Percentiles rank a stretch among this genome's conserved stretches.
Conservation (phyloP, 2,113 vertebrate genomes). For the Hemiscyllium ocellatum region DNA sequence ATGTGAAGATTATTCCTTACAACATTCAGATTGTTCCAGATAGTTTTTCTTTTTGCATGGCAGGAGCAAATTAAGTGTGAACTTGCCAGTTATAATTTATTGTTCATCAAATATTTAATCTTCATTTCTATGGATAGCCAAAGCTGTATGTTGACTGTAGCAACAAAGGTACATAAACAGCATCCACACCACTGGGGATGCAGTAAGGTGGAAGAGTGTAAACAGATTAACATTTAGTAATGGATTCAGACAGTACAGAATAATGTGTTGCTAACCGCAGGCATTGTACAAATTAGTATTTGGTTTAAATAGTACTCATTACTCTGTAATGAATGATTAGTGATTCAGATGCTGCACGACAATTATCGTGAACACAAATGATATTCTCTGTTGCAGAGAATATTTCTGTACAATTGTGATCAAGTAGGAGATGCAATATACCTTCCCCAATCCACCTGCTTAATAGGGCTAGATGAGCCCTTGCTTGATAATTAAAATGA, state of each 20-base stretch:
- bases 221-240: not conserved
- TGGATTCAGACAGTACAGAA: not conserved
- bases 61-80: not conserved
- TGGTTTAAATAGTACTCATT: not conserved
- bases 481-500: not conserved
- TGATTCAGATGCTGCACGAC: not conserved
- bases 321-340: constrained; percentile 19
- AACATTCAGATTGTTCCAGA: not conserved
- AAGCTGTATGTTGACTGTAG: not conserved
- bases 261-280: not conserved
- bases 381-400: not conserved
- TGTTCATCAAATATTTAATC: not conserved
- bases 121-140: not conserved
- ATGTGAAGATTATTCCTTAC: not conserved
- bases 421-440: not conserved
- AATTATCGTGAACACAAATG: not conserved
- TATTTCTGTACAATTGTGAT: not conserved
- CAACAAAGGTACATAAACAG: not conserved
- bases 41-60: not conserved
- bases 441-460: not conserved
- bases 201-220: not conserved
- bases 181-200: not conserved
- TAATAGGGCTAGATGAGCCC: not conserved
- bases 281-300: constrained; percentile 1
- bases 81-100: not conserved